These are phyloP conservation scores for Drosophila nannoptera DNA, from an alignment of 1,140 invertebrate species.

Conservation along the genomic window DNA sequence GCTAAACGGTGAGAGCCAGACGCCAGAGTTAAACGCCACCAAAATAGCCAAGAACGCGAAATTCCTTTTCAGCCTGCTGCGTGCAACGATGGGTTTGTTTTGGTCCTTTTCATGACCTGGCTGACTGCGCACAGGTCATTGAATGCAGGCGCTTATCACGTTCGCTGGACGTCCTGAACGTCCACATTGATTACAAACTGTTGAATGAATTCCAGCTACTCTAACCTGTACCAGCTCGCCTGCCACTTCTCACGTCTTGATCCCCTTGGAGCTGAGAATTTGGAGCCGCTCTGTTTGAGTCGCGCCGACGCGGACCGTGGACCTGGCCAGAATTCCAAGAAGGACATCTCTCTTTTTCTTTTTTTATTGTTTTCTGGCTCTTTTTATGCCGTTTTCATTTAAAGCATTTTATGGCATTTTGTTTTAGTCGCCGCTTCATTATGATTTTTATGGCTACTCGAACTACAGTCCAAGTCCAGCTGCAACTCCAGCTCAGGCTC, in stretches of 20 bases:
- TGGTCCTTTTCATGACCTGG: constrained; percentile 43
- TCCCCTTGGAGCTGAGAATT: constrained; percentile 11
- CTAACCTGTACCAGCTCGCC: neutral
- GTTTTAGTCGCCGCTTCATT: constrained; percentile 76
- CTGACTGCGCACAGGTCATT: constrained; percentile 24
- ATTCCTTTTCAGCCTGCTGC: constrained; percentile 33
- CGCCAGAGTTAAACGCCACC: constrained; percentile 69
- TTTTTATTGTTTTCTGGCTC: constrained; percentile 13
- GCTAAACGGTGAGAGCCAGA: constrained; percentile 20
- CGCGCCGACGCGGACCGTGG: constrained; percentile 40
- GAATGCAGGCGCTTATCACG: constrained; percentile 46
- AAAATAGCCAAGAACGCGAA: constrained; percentile 51
- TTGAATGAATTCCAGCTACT: constrained; percentile 64
- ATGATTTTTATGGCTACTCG: constrained; percentile 77
- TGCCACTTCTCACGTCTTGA: neutral
- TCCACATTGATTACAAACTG: constrained; percentile 71
- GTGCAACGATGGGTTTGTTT: neutral
- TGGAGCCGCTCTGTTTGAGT: constrained; percentile 44
- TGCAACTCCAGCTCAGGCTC: neutral
- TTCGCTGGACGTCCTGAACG: constrained; percentile 27
- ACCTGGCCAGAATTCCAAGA: constrained; percentile 64
- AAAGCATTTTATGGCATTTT: constrained; percentile 75
- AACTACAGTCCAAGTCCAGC: constrained; percentile 28
- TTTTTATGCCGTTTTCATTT: constrained; percentile 68
- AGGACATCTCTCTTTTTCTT: constrained; percentile 51